Conservation (phyloP, 2,888 invertebrate species). For the Latheticus oryzae region DNA sequence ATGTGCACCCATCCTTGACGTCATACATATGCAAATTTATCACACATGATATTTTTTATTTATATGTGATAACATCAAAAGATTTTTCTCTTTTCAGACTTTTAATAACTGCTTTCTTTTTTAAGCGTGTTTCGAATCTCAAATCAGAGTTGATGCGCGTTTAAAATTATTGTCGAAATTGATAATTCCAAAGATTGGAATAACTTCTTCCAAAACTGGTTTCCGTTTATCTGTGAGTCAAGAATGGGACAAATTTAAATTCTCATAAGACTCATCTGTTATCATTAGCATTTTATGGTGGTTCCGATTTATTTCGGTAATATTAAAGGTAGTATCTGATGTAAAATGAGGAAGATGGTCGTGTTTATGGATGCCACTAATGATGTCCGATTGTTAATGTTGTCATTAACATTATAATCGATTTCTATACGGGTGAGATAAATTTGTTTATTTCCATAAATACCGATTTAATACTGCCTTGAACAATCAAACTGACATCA, state of each 20-base stretch:
- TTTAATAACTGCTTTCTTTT: slow-evolving; percentile 2
- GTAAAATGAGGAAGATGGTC: slow-evolving; percentile 3
- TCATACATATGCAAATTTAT: slow-evolving; percentile 1
- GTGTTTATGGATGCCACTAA: slow-evolving; percentile 3
- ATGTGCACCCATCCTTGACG: slow-evolving; percentile 10
- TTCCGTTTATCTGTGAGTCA: too few relatives aligned
- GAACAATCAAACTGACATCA: slow-evolving; percentile 12
- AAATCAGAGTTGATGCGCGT: slow-evolving; percentile 1
- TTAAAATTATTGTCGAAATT: too few relatives aligned
- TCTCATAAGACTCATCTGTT: not conserved
- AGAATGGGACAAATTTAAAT: slow-evolving; percentile 2
- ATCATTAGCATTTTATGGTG: slow-evolving; percentile 9
- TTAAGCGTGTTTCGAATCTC: slow-evolving; percentile 1
- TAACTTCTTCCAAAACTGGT: too few relatives aligned
- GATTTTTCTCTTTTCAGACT: not conserved
- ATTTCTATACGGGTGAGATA: too few relatives aligned
- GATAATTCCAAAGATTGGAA: too few relatives aligned
- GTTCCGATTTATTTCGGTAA: slow-evolving; percentile 8
- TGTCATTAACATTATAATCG: slow-evolving; percentile 10
- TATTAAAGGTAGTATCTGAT: slow-evolving; percentile 2
- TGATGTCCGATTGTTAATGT: slow-evolving; percentile 5
- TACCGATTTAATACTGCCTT: slow-evolving; percentile 4
- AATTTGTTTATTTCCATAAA: slow-evolving; percentile 4
- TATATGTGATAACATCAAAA: slow-evolving; percentile 7
- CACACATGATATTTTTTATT: too few relatives aligned